Base-by-base conservation (phyloP, 2,113 vertebrate genomes). In the Peromyscus leucopus region DNA sequence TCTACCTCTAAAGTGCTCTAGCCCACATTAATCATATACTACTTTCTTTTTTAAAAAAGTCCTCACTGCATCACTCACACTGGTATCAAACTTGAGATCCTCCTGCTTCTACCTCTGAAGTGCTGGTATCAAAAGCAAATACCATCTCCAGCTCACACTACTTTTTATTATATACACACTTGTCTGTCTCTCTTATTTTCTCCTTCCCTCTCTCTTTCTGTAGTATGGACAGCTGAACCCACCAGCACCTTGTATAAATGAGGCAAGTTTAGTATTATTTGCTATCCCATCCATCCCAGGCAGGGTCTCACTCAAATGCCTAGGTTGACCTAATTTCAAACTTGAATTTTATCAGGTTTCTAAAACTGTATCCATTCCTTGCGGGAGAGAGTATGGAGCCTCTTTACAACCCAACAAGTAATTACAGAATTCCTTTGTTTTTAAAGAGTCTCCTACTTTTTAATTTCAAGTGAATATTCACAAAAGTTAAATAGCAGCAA, bases 401-500 rank as follows among this genome's bases (percentile, higher is more conserved):
- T 92, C 15, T 80, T 85, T 48, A 86, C 51, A 93, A 95, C 19
- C 91, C 28, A 87, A 89, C 10, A 83, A 93, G 39, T 87, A 93
- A 16, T 33, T 83, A 92, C 2, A 63, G 21, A 82, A 71, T 31
- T 92, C 48, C 48, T 95, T 57, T 65, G 24, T 9, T 75, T 59
- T 83, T 57, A 36, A 95, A 93, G 12, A 79, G 83, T 24, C 2
- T 91, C 28, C 17, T 87, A 90, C 28, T 69, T 59, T 69, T 89
- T 91, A 91, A 85, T 57, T 91, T 63, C 51, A 80, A 90, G 33
- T 59, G 59, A 93, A 96, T 31, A 84, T 74, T 90, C 31, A 95
- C 2, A 71, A 55, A 88, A 92, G 11, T 87, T 72, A 96, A 96
- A 91, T 9, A 51, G 57, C 46, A 95, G 75, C 22, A 84, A 65